These are phyloP conservation scores for Phylloscopus trochilus DNA, from an alignment of 2,113 vertebrate genomes.

Conservation along the genomic window DNA sequence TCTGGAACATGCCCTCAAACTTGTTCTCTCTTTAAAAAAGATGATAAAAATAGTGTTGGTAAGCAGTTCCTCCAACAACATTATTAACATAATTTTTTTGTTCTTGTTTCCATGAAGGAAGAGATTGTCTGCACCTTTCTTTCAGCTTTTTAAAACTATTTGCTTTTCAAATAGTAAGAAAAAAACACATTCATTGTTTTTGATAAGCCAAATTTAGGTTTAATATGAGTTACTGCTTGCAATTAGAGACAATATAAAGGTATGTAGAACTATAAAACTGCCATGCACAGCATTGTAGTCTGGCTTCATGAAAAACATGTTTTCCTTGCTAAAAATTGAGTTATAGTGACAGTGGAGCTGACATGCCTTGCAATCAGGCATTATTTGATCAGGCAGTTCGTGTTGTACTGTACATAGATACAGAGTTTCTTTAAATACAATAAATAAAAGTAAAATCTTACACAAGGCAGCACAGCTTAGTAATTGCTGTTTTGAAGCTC, in stretches of 20 bases:
- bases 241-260: constrained; percentile 49
- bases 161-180: constrained; percentile 18
- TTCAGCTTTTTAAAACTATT: constrained; percentile 50
- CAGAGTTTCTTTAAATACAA: constrained; percentile 70
- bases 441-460: constrained; percentile 78
- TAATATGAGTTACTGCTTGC: constrained; percentile 32
- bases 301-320: neutral
- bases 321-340: neutral
- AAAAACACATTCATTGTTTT: neutral
- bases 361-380: neutral
- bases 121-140: neutral
- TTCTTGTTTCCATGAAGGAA: neutral
- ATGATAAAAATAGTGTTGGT: neutral
- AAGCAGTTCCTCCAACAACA: neutral
- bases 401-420: constrained; percentile 52
- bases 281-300: neutral
- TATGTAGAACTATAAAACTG: neutral
- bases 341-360: neutral
- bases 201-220: constrained; percentile 31
- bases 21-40: neutral
- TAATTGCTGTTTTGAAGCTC: constrained; percentile 80
- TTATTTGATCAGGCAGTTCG: constrained; percentile 40
- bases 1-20: neutral
- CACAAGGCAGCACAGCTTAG: constrained; percentile 68
- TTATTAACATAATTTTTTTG: neutral